These are phyloP conservation scores for Astyanax mexicanus DNA, from an alignment of 2,797 vertebrate genomes.

Conservation along the genomic window DNA sequence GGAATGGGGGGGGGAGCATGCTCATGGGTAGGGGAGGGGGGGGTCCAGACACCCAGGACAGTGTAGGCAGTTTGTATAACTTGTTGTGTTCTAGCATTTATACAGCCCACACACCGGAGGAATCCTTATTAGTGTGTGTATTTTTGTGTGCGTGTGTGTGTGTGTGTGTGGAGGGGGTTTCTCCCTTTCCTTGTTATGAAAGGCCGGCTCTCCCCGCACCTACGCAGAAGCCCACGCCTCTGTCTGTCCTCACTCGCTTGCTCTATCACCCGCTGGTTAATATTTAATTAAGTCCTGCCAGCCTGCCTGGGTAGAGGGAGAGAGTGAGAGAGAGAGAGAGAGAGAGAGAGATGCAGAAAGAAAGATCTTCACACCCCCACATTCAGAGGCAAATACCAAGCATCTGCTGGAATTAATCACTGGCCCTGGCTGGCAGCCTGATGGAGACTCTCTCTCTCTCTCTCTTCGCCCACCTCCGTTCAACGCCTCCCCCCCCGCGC, in stretches of 20 bases:
- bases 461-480: constrained; percentile 61
- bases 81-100: constrained; percentile 49
- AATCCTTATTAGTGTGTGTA: constrained; percentile 48
- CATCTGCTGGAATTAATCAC: constrained; percentile 76
- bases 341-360: constrained; percentile 49
- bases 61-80: constrained; percentile 54
- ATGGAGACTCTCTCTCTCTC: constrained; percentile 59
- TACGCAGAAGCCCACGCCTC: constrained; percentile 64
- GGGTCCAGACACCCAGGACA: constrained; percentile 49
- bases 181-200: constrained; percentile 55
- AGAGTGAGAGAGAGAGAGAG: constrained; percentile 61
- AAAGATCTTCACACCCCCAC: constrained; percentile 76
- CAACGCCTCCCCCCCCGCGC: constrained; percentile 60
- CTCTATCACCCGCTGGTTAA: constrained; percentile 67
- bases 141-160: constrained; percentile 20
- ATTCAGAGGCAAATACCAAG: constrained; percentile 74
- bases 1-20: constrained; percentile 11
- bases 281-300: constrained; percentile 77
- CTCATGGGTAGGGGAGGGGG: constrained; percentile 31
- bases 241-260: constrained; percentile 56
- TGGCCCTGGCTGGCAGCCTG: constrained; percentile 66
- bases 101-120: constrained; percentile 41
- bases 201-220: constrained; percentile 73
- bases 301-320: constrained; percentile 62
- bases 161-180: constrained; percentile 51